Base-by-base conservation (phyloP, 2,888 invertebrate genomes). In the Drosophila neonasuta region DNA sequence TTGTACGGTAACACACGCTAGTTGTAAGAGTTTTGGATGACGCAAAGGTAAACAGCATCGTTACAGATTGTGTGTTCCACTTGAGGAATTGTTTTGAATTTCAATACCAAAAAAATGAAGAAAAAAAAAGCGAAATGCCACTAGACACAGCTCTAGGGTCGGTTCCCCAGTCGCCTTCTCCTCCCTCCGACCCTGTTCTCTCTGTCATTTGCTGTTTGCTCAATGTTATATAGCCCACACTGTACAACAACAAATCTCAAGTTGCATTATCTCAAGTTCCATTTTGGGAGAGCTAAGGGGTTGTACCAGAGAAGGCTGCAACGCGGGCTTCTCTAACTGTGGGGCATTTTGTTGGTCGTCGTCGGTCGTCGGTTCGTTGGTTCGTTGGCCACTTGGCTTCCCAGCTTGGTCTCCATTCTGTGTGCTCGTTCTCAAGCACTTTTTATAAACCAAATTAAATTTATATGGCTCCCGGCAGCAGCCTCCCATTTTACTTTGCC, bases 401-500 rank as follows among this genome's bases (percentile, higher is more conserved):
- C 51, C 65, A 64, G 65, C 58, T 65, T 42, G 11, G 45, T 58
- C 55, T 70, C 48, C 63, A 62, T 54, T 69, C 69, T 57, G 64
- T 57, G n/a, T 41, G 41, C 67, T 70, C 44, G 49, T 68, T 54
- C 79, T 83, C 71, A 80, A 80, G 80, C 83, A 80, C 83, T 80
- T 80, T 80, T 80, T 80, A 80, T 83, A 83, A 83, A 80, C 79
- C 80, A 80, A 83, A 80, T 80, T 80, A 80, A 83, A 80, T 80
- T 78, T 80, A 83, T 80, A 80, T 83, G 58, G 70, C 68, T 74
- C 68, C 60, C 56, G 17, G 36, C 34, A 52, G 10, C 10, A 24
- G 13, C 3, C 34, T 2, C 48, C 36, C n/a, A 15, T 10, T 30
- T 11, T 15, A 13, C 6, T 9, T 11, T 6, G 9, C 59, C 15